These are phyloP conservation scores for Heliconius himera DNA, from an alignment of 1,140 invertebrate genomes.

Conservation along the genomic window DNA sequence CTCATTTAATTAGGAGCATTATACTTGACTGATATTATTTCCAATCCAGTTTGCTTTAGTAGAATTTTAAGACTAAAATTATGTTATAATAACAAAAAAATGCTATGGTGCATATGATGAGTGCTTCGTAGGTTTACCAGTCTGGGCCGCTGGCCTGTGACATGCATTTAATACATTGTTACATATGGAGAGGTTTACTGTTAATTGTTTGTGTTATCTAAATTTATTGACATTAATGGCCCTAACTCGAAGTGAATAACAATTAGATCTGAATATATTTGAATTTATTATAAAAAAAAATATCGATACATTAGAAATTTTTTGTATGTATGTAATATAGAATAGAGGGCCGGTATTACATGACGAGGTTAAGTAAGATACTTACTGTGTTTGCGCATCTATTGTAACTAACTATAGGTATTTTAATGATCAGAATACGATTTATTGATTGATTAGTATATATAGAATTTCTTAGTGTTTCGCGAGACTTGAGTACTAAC, in stretches of 20 bases:
- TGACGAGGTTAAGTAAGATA: constrained; percentile 47
- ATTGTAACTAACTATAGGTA: constrained; percentile 57
- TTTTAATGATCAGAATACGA: constrained; percentile 57
- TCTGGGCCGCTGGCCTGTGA: constrained; percentile 63
- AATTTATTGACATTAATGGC: constrained; percentile 56
- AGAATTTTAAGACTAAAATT: constrained; percentile 41
- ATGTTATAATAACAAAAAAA: constrained; percentile 44
- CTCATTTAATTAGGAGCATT: constrained; percentile 55
- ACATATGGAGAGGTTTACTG: constrained; percentile 77
- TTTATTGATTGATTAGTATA: constrained; percentile 46
- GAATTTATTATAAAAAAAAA: constrained; percentile 13
- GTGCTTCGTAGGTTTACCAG: constrained; percentile 47
- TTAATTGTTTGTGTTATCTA: constrained; percentile 72
- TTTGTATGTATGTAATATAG: neutral
- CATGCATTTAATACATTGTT: constrained; percentile 80
- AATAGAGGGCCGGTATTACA: constrained; percentile 47
- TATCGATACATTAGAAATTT: neutral
- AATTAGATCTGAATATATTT: constrained; percentile 64
- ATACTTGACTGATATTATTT: constrained; percentile 64
- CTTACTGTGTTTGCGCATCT: constrained; percentile 61
- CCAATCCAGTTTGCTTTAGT: constrained; percentile 57
- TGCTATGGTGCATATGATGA: constrained; percentile 53
- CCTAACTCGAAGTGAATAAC: constrained; percentile 46
- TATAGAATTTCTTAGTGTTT: constrained; percentile 38
- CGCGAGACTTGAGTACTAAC: constrained; percentile 47